A percentile compares a stretch with the other conserved stretches of the same genome.
Evolutionary conservation across 2,797 vertebrate genomes (phyloP).

Genomic region (Falco berigora): DNA sequence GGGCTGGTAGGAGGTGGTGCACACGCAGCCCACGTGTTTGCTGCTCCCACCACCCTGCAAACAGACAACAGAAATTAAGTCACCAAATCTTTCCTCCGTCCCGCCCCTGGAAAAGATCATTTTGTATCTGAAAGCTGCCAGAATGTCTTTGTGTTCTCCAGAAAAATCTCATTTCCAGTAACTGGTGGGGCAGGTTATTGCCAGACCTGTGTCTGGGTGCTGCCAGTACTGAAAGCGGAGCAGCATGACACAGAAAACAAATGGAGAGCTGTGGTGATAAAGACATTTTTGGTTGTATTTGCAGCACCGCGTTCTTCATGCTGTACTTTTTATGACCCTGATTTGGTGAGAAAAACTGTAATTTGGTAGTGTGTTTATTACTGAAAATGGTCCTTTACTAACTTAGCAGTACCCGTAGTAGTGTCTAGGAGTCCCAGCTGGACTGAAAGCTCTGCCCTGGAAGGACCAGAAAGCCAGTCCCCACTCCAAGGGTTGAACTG

Average conservation of each 20-base stretch:
- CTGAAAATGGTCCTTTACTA: neutral
- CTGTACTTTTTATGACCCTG: neutral
- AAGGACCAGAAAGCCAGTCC: neutral
- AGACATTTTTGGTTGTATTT: neutral
- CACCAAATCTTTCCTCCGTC: neutral
- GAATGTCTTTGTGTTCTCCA: neutral
- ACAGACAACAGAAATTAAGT: neutral
- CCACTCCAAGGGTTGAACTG: neutral
- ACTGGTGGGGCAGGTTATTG: neutral
- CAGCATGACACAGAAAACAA: neutral
- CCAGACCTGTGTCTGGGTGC: neutral
- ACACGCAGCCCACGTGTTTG: fast-evolving
- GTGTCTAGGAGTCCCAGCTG: no score
- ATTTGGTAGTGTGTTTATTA: neutral
- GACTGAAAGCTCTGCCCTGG: neutral
- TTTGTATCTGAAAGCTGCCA: neutral
- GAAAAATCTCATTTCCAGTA: neutral
- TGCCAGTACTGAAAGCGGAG: neutral
- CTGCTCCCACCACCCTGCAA: neutral
- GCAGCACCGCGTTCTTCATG: neutral
- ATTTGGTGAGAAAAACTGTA: neutral
- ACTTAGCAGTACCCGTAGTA: neutral
- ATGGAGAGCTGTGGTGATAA: neutral
- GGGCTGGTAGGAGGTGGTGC: neutral
- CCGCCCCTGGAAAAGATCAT: neutral